Evolutionary conservation across 1,140 invertebrate species (phyloP).

Genomic region (Aphaenogaster rudis): DNA sequence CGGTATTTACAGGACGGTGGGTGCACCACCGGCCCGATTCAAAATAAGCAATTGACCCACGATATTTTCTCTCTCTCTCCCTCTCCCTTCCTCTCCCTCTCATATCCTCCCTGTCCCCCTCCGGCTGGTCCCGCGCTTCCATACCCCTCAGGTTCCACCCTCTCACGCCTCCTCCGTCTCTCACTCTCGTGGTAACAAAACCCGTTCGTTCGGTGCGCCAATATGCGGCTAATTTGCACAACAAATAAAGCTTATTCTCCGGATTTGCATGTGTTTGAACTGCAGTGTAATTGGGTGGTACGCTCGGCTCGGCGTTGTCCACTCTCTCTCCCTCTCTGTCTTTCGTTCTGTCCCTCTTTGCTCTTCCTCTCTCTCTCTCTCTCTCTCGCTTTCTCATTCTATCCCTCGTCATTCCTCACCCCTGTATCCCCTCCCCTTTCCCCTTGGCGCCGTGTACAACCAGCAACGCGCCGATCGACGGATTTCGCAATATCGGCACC

Average conservation of each 20-base stretch:
- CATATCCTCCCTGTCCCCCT: conserved; percentile 11
- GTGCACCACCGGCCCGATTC: conserved; percentile 78
- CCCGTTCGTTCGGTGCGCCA: conserved; percentile 83
- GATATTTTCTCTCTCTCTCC: conserved; percentile 63
- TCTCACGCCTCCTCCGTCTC: conserved; percentile 60
- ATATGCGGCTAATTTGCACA: conserved; percentile 87
- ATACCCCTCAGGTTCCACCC: conserved; percentile 51
- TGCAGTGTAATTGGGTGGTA: conserved; percentile 87
- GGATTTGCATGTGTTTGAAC: conserved; percentile 88
- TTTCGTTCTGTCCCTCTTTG: conserved; percentile 45
- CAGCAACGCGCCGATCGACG: conserved; percentile 57
- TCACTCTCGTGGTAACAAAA: conserved; percentile 81
- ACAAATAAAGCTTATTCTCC: conserved; percentile 87
- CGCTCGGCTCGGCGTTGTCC: conserved; percentile 77
- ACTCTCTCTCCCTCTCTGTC: conserved; percentile 71
- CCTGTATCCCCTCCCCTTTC: neutral
- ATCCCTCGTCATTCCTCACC: conserved; percentile 36
- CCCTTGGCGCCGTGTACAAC: conserved; percentile 53
- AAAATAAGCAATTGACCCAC: conserved; percentile 86
- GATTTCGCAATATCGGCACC: conserved; percentile 57
- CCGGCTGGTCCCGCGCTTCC: conserved; percentile 27
- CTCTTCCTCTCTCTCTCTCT: conserved; percentile 43
- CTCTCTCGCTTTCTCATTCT: conserved; percentile 49
- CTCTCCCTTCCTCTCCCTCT: conserved; percentile 41
- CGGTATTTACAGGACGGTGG: conserved; percentile 79